A percentile compares a stretch with the other conserved stretches of the same genome.
These are phyloP conservation scores for Mnemiopsis leidyi DNA, from an alignment of 37 sponge, comb jelly and placozoan species.

Conservation along the genomic window DNA sequence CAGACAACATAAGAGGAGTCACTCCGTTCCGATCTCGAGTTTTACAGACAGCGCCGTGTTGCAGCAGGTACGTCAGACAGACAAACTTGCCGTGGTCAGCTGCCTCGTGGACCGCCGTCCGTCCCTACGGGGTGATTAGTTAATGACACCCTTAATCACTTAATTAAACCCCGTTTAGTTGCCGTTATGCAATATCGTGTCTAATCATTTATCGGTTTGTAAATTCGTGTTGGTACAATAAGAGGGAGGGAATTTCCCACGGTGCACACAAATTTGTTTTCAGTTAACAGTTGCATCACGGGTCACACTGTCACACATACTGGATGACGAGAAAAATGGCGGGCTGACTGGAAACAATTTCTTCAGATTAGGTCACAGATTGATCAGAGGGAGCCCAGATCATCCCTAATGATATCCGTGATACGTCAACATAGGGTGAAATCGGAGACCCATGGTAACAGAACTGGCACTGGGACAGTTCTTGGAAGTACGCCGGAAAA, in stretches of 20 bases:
- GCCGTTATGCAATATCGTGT: neutral
- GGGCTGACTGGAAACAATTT: neutral
- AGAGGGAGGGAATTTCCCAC: neutral
- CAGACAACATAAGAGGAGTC: slow-evolving; percentile 9
- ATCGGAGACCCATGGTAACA: too few relatives aligned
- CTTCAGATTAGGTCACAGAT: neutral
- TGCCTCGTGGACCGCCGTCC: slow-evolving; percentile 25
- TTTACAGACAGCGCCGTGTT: slow-evolving; percentile 13
- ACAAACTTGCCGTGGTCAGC: slow-evolving; percentile 32
- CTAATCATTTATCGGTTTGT: neutral
- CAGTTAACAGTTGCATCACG: neutral
- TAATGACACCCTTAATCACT: neutral
- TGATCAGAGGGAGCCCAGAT: neutral
- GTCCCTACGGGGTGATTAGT: neutral
- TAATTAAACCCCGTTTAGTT: too few relatives aligned
- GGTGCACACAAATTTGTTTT: neutral
- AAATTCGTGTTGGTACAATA: neutral
- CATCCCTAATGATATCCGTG: neutral
- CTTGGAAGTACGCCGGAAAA: too few relatives aligned
- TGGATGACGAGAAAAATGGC: neutral
- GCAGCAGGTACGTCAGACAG: slow-evolving; percentile 38
- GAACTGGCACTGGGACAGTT: too few relatives aligned
- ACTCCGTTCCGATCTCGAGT: neutral
- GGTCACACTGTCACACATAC: neutral
- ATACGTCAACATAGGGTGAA: too few relatives aligned